Base-by-base conservation (phyloP, 2,888 invertebrate genomes). In the Schrankia costaestrigalis region DNA sequence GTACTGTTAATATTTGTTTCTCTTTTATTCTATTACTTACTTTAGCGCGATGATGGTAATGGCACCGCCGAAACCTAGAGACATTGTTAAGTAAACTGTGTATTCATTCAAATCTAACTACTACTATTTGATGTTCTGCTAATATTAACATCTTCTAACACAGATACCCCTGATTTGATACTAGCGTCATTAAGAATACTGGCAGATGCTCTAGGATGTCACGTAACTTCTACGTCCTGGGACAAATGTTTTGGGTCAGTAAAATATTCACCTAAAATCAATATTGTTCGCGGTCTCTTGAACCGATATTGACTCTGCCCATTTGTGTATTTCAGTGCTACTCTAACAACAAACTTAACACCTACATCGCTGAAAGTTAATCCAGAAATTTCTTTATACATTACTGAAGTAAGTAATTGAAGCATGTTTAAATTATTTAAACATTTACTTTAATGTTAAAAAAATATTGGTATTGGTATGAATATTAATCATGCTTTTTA, bases 181-280 rank as follows among this genome's bases (percentile, higher is more conserved):
- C 78, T 91, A 42, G 92, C 94, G 1, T 92, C 94, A 0, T 64
- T 95, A 26, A 91, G 93, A 51, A 93, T 92, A 64, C 82, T 95
- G 35, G 93, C 93, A 1, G 95, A 95, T 62, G 93, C 93, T 11
- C 76, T 95, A 28, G 93, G 94, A 2, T 93, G 93, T 34, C 94
- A 95, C 54, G 93, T 94, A 0, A 92, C 93, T 0, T 90, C 92
- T n/a, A 94, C 94, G 5, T 91, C 92, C 7, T 95, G 95, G 95
- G 95, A 95, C 70, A 92, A 92, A 66, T 89, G 82, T 56, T 89
- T 89, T 56, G 85, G 87, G 88, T 88, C 58, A 9, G 27, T 28
- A 3, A 25, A 15, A 2, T n/a, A 8, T 14, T 23, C 11, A 15
- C 11, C 7, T 13, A 8, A 11, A 1, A 18, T 6, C 8, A 27